A percentile compares a stretch with the other conserved stretches of the same genome.
phyloP scores from a whole-genome alignment of 2,888 invertebrate species.

The Pristionchus maxplancki region DNA sequence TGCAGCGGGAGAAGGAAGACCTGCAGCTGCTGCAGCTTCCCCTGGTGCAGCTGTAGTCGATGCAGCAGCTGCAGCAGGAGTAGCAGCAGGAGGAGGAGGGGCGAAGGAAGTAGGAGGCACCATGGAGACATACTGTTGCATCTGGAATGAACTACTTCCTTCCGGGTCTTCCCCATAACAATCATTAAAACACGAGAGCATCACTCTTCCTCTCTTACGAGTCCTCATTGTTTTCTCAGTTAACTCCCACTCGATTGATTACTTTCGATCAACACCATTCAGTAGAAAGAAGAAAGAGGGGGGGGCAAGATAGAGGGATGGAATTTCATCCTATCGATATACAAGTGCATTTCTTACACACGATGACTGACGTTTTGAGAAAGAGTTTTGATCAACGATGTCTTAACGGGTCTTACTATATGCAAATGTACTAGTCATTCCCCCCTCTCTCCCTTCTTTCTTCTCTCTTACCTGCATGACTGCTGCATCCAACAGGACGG shows the following conservation, averaged over 20 bases:
- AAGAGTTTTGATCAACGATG: background rate
- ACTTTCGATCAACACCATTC: slow-evolving; percentile 22
- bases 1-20: background rate
- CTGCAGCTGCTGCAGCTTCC: background rate
- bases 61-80: background rate
- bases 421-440: background rate
- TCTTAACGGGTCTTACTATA: background rate
- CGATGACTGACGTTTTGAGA: background rate
- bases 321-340: slow-evolving; percentile 8
- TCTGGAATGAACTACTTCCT: slow-evolving; percentile 92
- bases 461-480: slow-evolving; percentile 85
- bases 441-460: background rate
- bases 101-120: slow-evolving; percentile 33
- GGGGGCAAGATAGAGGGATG: background rate
- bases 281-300: background rate
- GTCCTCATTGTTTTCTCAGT: slow-evolving; percentile 34
- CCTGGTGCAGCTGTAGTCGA: background rate
- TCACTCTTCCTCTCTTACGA: background rate
- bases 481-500: slow-evolving; percentile 93
- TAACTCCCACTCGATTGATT: slow-evolving; percentile 28
- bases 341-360: background rate
- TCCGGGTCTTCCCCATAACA: no score
- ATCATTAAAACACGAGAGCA: no score
- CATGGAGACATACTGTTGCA: slow-evolving; percentile 78
- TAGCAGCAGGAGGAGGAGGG: background rate